Conservation (phyloP, 2,113 vertebrate genomes). For the Hyperopisus bebe region DNA sequence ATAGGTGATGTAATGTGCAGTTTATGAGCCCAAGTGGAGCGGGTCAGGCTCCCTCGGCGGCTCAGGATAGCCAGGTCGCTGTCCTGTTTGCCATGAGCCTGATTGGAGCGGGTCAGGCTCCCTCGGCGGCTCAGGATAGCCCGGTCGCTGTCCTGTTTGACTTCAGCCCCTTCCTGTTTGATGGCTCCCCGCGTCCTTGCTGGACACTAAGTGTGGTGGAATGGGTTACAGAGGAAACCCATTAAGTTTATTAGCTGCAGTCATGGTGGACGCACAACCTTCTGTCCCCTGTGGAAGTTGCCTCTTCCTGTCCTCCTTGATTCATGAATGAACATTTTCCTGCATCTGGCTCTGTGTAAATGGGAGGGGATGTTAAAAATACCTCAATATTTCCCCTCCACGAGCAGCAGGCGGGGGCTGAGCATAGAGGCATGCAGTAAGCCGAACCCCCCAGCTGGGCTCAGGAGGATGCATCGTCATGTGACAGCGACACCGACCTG, state of each 20-base stretch:
- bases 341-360: constrained; percentile 26
- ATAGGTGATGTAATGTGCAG: not conserved
- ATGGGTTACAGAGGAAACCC: constrained; percentile 31
- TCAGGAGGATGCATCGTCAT: not conserved
- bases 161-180: not conserved
- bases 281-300: constrained; percentile 49
- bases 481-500: not conserved
- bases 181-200: not conserved
- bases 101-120: no score
- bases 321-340: constrained; percentile 43
- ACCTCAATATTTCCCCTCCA: constrained; percentile 35
- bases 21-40: not conserved
- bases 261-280: constrained; percentile 39
- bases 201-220: constrained; percentile 11
- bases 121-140: no score
- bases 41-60: not conserved
- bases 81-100: not conserved
- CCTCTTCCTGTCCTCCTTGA: constrained; percentile 46
- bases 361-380: constrained; percentile 19
- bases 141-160: no score
- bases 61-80: not conserved
- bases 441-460: not conserved
- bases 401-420: not conserved
- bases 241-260: constrained; percentile 39
- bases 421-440: not conserved